phyloP scores from a whole-genome alignment of 2,888 invertebrate species.

The Xiphydria camelus region DNA sequence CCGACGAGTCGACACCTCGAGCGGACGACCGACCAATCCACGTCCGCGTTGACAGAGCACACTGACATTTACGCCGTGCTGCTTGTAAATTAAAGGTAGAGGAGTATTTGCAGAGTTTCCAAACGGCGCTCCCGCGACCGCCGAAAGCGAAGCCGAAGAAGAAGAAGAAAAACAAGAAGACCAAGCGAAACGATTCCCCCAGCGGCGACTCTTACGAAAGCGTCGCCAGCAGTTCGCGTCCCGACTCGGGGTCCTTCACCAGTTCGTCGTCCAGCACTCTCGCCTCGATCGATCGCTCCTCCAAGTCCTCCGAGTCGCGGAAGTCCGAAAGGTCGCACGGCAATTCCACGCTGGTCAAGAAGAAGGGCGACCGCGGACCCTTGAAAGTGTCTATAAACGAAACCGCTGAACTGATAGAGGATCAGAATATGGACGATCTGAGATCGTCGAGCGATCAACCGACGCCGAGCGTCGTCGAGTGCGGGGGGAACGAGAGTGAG shows the following conservation, averaged over 20 bases:
- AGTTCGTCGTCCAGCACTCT: conserved; percentile 44
- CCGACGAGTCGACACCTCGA: not conserved
- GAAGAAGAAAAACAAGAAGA: conserved; percentile 30
- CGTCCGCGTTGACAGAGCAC: no score
- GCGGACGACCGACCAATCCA: conserved; percentile 42
- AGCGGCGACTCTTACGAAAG: conserved; percentile 44
- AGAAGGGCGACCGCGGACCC: conserved; percentile 46
- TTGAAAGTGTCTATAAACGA: conserved; percentile 59
- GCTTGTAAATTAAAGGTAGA: conserved; percentile 10
- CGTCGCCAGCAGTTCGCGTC: conserved; percentile 35
- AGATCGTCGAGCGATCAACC: conserved; percentile 25
- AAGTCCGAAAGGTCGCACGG: conserved; percentile 34
- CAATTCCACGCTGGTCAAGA: conserved; percentile 44
- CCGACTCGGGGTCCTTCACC: conserved; percentile 44
- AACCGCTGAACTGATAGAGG: conserved; percentile 55
- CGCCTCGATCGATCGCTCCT: conserved; percentile 35
- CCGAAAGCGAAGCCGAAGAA: conserved; percentile 21
- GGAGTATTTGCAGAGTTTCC: conserved; percentile 34
- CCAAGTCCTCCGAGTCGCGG: conserved; percentile 37
- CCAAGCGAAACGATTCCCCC: conserved; percentile 32
- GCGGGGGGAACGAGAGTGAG: conserved; percentile 10
- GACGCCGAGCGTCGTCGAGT: conserved; percentile 10
- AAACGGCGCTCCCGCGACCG: conserved; percentile 25
- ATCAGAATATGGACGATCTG: conserved; percentile 33
- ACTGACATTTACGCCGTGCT: no score